Evolutionary conservation across 2,888 invertebrate genomes (phyloP), one percentile per base, ranked within the genome.

Genomic region (Drepanosiphum platanoidis): DNA sequence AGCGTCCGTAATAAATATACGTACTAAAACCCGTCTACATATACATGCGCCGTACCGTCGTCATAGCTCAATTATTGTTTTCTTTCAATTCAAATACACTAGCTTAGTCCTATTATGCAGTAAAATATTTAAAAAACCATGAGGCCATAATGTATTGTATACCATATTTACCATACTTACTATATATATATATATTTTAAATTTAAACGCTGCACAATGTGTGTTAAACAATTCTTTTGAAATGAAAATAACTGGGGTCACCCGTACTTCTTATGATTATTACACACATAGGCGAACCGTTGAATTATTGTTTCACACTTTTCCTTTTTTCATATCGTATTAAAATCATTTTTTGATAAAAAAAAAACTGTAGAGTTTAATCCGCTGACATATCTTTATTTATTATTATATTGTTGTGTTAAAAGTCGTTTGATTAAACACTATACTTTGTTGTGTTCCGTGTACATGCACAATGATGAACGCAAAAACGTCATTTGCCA

Each of bases 181-280:
- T 66, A n/a, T 77, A 77, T 36, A 70, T 39, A 58, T 46, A 32
- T 79, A 79, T 79, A 68, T 34, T 80, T 58, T 71, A 70, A 22
- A 46, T 22, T 30, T 52, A 64, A 75, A 80, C 52, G 11, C 70
- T 15, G 3, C 7, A 27, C 70, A 80, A 52, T 52, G 52, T 71
- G 70, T 80, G 80, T 80, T 80, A 80, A 71, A 71, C 68, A 70
- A 36, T 80, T 70, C 58, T 80, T 80, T 80, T 70, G 80, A 80
- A 70, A 80, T 52, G 34, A 52, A 68, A 70, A 52, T 27, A 68
- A 46, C 68, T 11, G 22, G 15, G 36, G 80, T 46, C 5, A 5
- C 52, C 22, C 52, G 52, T 52, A 22, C 22, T 52, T 80, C 80
- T 80, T 71, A 22, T 77, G 4, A n/a, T n/a, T n/a, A n/a, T n/a